Base-by-base conservation (phyloP, 2,113 vertebrate species). In the Tragelaphus scriptus region DNA sequence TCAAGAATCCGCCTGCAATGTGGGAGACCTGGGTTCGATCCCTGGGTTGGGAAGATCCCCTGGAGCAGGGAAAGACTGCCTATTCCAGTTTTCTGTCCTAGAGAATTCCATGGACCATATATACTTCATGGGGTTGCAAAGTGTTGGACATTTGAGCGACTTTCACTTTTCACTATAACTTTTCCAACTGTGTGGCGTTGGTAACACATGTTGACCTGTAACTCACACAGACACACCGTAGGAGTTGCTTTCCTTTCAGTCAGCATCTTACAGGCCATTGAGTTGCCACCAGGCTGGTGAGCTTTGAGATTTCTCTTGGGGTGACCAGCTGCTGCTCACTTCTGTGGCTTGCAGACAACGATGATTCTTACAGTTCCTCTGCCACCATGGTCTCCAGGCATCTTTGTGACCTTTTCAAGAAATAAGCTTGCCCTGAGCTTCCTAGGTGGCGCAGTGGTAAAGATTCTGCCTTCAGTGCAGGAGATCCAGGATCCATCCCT, bases 161-260 rank as follows among this genome's bases (percentile, higher is more conserved):
- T n/a, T n/a, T 68, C 32, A 10, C 16, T 68, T 68, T 68, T 36
- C 65, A 36, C 17, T 36, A 2, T 44, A 17, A n/a, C 25, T 10
- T 14, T 40, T 28, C 23, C 44, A 40, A 28, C n/a, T 10, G 3
- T 9, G 44, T 7, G 40, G 84, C 32, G 15, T 10, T 32, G 36
- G 51, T 51, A 10, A 58, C 13, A 7, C 12, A 0, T 23, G 10
- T 17, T 23, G 79, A 15, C 63, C 6, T 28, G 25, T 15, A 8
- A 23, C 51, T 44, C 71, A 44, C 44, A 5, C 0, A 10, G 15
- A 2, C 4, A 15, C 14, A 2, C 47, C 1, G 0, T 1, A 32
- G 47, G 6, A 23, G 23, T 55, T 23, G 2, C 61, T 56, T 30
- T 44, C 30, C 36, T 25, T 49, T 28, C 12, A 32, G 17, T 28